phyloP scores from a whole-genome alignment of 2,888 invertebrate genomes.

The Helobdella robusta region DNA sequence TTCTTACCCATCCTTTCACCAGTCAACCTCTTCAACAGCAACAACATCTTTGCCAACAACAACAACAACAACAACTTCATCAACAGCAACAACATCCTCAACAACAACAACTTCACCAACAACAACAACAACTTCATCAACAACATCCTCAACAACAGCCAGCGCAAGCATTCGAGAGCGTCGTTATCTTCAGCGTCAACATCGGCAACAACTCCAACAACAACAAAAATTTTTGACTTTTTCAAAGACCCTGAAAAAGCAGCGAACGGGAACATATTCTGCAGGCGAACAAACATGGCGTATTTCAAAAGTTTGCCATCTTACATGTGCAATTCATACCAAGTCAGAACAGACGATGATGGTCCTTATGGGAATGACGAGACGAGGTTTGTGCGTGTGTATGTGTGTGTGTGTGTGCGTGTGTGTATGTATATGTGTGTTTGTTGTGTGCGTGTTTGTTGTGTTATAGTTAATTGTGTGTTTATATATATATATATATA shows the following conservation, averaged over 20 bases:
- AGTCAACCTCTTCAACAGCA: background rate
- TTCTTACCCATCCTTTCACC: background rate
- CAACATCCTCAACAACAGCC: background rate
- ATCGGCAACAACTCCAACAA: conserved; percentile 62
- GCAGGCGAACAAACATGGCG: conserved; percentile 82
- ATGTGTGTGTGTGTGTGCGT: too few species aligned
- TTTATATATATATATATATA: too few species aligned
- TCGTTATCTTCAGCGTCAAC: background rate
- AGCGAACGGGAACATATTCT: conserved; percentile 61
- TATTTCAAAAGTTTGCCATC: conserved; percentile 66
- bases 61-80: conserved; percentile 38
- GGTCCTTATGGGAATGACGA: conserved; percentile 97
- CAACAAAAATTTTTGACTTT: conserved; percentile 59
- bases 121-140: conserved; percentile 47
- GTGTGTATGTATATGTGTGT: too few species aligned
- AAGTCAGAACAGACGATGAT: conserved; percentile 98
- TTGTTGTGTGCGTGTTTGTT: too few species aligned
- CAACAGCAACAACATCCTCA: conserved; percentile 37
- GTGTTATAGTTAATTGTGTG: too few species aligned
- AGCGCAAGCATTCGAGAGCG: background rate
- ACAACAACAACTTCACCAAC: too few species aligned
- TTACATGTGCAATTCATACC: conserved; percentile 94
- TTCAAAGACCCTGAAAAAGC: conserved; percentile 67
- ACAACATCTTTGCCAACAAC: background rate
- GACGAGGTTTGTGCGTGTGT: too few species aligned